Percentiles rank a stretch among this genome's conserved stretches.
Evolutionary conservation across 2,888 invertebrate species (phyloP).

Genomic region (Melolontha melolontha): DNA sequence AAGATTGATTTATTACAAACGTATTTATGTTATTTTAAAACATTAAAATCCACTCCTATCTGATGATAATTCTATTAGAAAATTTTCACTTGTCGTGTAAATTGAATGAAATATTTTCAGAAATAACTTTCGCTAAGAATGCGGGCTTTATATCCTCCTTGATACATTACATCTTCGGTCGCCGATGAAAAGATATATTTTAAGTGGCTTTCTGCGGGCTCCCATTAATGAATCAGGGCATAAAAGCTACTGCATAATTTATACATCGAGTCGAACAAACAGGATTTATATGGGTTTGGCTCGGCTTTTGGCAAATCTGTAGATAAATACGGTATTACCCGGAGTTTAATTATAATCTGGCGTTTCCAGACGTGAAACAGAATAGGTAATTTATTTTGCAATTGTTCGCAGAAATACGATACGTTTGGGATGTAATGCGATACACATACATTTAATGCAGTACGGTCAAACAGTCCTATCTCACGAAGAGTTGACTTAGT

Average conservation of each 20-base stretch:
- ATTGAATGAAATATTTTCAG: too few relatives aligned
- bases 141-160: conserved; percentile 9
- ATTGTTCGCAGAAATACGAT: conserved; percentile 41
- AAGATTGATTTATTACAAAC: too few relatives aligned
- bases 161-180: conserved; percentile 21
- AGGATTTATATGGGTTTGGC: conserved; percentile 49
- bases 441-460: conserved; percentile 18
- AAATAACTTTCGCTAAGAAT: conserved; percentile 1
- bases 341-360: conserved; percentile 48
- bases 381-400: conserved; percentile 41
- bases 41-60: too few relatives aligned
- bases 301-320: conserved; percentile 48
- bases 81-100: too few relatives aligned
- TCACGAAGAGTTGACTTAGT: conserved; percentile 30
- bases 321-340: conserved; percentile 48
- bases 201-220: conserved; percentile 39
- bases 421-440: conserved; percentile 37
- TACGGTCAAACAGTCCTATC: conserved; percentile 22
- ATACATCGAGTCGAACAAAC: conserved; percentile 45
- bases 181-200: conserved; percentile 35
- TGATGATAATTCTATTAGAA: too few relatives aligned
- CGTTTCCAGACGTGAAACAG: conserved; percentile 42
- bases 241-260: conserved; percentile 50
- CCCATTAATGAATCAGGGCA: conserved; percentile 43
- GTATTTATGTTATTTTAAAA: too few relatives aligned